These are phyloP conservation scores for Harlomillsia oculata DNA, from an alignment of 1,140 invertebrate species.

Conservation along the genomic window DNA sequence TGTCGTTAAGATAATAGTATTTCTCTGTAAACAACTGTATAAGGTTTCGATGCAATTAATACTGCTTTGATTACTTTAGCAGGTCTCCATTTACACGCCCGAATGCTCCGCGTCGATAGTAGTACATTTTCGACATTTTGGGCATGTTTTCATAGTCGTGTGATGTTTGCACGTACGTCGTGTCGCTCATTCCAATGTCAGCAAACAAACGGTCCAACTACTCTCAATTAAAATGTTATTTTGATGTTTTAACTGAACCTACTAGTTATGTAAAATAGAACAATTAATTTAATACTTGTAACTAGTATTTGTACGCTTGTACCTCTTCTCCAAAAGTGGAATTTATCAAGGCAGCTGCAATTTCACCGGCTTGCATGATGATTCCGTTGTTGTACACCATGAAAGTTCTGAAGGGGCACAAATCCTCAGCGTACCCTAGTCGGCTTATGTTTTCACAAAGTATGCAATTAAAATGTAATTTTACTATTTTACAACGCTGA, in stretches of 20 bases:
- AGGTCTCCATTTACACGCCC: constrained; percentile 4
- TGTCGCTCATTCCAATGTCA: constrained; percentile 15
- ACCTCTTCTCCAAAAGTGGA: background rate
- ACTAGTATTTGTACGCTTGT: no score
- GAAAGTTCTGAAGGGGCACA: background rate
- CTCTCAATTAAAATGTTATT: background rate
- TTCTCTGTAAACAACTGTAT: background rate
- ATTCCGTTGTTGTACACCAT: constrained; percentile 7
- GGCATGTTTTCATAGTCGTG: constrained; percentile 15
- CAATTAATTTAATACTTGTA: no score
- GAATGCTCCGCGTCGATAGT: background rate
- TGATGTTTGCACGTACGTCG: background rate
- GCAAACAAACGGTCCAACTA: constrained; percentile 2
- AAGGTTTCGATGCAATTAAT: background rate
- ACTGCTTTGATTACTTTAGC: constrained; percentile 10
- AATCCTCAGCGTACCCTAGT: background rate
- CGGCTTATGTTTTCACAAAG: background rate
- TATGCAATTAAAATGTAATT: background rate
- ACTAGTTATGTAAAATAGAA: no score
- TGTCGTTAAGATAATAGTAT: background rate
- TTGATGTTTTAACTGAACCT: no score
- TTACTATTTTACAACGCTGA: background rate
- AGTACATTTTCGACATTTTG: constrained; percentile 5
- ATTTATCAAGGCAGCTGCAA: constrained; percentile 6
- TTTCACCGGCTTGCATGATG: background rate